These are phyloP conservation scores for Bungarus multicinctus DNA, from an alignment of 2,113 vertebrate species.

Conservation along the genomic window DNA sequence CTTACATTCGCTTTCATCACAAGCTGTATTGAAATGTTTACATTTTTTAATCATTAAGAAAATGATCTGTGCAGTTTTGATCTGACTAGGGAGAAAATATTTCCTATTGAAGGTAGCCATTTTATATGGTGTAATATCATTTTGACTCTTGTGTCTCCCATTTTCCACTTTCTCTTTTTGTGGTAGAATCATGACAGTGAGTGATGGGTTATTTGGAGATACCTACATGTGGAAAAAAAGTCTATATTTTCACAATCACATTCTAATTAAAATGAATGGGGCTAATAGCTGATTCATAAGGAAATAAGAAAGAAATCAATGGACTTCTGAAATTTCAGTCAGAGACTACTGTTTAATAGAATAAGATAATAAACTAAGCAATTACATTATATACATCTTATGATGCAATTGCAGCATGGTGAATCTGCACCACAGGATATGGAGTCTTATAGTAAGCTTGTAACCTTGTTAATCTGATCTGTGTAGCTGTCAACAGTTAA, in stretches of 20 bases:
- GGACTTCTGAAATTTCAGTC: conserved; percentile 63
- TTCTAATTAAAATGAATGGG: conserved; percentile 67
- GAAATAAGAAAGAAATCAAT: conserved; percentile 56
- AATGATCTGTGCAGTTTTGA: background rate
- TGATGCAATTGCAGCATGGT: conserved; percentile 64
- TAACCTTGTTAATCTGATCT: conserved; percentile 68
- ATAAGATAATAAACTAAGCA: conserved; percentile 73
- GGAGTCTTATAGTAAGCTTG: conserved; percentile 57
- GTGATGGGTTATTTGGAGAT: conserved; percentile 50
- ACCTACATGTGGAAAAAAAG: conserved; percentile 23
- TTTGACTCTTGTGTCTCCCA: conserved; percentile 5
- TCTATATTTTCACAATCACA: conserved; percentile 46
- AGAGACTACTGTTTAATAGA: conserved; percentile 67
- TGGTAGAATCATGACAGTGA: conserved; percentile 20
- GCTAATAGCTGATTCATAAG: conserved; percentile 65
- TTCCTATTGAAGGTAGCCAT: conserved; percentile 7
- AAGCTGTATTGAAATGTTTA: background rate
- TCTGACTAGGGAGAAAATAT: background rate
- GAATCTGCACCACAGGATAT: conserved; percentile 61
- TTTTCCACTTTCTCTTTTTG: background rate
- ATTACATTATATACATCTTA: conserved; percentile 73
- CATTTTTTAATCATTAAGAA: background rate
- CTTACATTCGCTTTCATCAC: background rate
- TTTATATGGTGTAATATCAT: background rate
- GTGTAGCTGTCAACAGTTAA: conserved; percentile 67